Percentiles rank a stretch among this genome's conserved stretches.
Conservation (phyloP, 1,140 invertebrate genomes). For the Papilio aristodemus region DNA sequence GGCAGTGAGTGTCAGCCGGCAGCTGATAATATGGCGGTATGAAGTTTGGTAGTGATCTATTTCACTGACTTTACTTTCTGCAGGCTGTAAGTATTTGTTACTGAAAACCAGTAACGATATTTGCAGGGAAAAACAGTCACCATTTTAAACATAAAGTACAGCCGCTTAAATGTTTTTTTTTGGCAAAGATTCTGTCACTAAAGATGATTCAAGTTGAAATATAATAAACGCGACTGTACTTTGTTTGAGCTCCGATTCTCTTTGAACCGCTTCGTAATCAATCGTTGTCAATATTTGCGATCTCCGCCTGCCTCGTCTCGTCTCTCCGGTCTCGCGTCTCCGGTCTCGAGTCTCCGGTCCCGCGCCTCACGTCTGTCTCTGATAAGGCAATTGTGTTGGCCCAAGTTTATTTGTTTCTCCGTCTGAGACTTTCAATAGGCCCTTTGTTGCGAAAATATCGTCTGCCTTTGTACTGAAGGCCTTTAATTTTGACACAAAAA, state of each 20-base stretch:
- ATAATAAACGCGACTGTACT: background rate
- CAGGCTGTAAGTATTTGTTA: no score
- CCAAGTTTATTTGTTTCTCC: conserved; percentile 9
- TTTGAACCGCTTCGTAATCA: background rate
- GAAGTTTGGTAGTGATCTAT: no score
- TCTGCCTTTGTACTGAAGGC: background rate
- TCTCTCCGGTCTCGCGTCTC: background rate
- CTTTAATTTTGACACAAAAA: conserved; percentile 6
- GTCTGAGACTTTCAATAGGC: conserved; percentile 20
- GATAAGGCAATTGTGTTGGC: background rate
- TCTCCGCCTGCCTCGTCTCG: background rate
- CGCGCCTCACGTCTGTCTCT: background rate
- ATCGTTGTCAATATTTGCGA: conserved; percentile 10
- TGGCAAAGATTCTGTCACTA: background rate
- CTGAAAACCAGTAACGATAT: no score
- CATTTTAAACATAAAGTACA: background rate
- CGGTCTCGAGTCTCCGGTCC: background rate
- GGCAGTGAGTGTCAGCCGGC: no score
- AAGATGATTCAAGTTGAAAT: background rate
- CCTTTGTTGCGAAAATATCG: conserved; percentile 1
- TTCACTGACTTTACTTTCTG: no score
- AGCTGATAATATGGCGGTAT: no score
- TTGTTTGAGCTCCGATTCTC: conserved; percentile 3
- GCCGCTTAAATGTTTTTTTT: background rate
- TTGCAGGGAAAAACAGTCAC: no score